phyloP scores from a whole-genome alignment of 2,888 invertebrate genomes.

The Drosophila formosana region DNA sequence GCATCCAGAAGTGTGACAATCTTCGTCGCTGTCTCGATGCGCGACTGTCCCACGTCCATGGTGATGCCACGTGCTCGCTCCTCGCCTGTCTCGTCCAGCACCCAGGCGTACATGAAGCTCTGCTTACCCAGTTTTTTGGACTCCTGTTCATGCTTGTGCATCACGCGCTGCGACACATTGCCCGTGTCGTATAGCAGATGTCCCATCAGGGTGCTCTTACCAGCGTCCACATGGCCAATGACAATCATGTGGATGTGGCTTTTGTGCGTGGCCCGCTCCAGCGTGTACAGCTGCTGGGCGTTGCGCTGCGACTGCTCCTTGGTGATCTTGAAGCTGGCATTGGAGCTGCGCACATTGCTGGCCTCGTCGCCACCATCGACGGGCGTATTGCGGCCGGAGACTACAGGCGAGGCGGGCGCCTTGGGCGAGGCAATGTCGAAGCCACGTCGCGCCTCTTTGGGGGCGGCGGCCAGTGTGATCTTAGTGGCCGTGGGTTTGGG shows the following conservation, averaged over 20 bases:
- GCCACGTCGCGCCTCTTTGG: constrained; percentile 78
- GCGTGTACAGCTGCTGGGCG: constrained; percentile 87
- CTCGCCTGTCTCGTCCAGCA: constrained; percentile 99
- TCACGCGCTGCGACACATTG: constrained; percentile 93
- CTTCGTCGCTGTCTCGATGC: constrained; percentile 95
- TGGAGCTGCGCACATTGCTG: constrained; percentile 32
- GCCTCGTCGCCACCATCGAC: constrained; percentile 75
- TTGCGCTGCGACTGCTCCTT: constrained; percentile 86
- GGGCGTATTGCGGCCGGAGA: constrained; percentile 87
- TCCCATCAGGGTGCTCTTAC: constrained; percentile 92
- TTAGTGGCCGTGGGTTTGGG: constrained; percentile 52
- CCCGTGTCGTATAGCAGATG: constrained; percentile 94
- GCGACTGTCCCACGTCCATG: constrained; percentile 98
- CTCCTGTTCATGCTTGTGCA: constrained; percentile 99
- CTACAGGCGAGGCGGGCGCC: constrained; percentile 89
- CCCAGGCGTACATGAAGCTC: constrained; percentile 99
- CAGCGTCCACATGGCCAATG: constrained; percentile 94
- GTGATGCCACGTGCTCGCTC: constrained; percentile 98
- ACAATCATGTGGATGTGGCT: constrained; percentile 96
- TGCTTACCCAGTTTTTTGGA: constrained; percentile 98
- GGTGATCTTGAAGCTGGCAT: constrained; percentile 74
- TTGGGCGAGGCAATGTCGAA: constrained; percentile 87
- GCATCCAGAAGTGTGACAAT: constrained; percentile 94
- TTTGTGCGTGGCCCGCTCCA: constrained; percentile 92
- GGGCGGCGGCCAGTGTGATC: constrained; percentile 64